phyloP scores from a whole-genome alignment of 2,888 invertebrate species.

The Troides oblongomaculatus region DNA sequence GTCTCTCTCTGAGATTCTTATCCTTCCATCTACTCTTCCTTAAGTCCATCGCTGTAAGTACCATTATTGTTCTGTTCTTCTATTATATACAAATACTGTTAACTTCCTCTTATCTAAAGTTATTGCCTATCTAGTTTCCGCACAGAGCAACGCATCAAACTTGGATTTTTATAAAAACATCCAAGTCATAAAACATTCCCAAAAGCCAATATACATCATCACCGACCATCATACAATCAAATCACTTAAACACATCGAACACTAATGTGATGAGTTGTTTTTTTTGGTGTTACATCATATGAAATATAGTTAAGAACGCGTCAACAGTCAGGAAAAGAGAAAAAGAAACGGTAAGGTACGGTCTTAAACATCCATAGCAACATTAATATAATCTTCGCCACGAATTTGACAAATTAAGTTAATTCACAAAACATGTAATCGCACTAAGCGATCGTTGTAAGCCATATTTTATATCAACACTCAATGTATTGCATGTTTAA shows the following conservation, averaged over 20 bases:
- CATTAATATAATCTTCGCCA: not conserved
- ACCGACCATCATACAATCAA: not conserved
- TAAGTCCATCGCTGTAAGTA: too few relatives aligned
- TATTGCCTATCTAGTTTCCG: not conserved
- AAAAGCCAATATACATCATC: too few relatives aligned
- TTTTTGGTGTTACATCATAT: too few relatives aligned
- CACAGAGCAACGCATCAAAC: too few relatives aligned
- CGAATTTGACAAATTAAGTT: conserved; percentile 6
- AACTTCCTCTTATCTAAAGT: not conserved
- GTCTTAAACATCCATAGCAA: not conserved
- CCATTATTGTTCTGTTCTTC: not conserved
- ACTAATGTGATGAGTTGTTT: too few relatives aligned
- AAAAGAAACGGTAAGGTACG: not conserved
- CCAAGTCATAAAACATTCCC: too few relatives aligned
- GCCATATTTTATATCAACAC: not conserved
- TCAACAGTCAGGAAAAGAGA: not conserved
- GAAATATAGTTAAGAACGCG: not conserved
- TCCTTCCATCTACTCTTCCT: too few relatives aligned
- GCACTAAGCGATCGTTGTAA: conserved; percentile 4
- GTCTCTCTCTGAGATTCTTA: too few relatives aligned
- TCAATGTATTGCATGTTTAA: not conserved
- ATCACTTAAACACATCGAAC: too few relatives aligned
- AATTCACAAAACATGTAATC: conserved; percentile 1
- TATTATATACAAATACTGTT: not conserved
- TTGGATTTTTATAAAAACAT: too few relatives aligned